phyloP scores from a whole-genome alignment of 2,113 vertebrate genomes.

The Sus scrofa region DNA sequence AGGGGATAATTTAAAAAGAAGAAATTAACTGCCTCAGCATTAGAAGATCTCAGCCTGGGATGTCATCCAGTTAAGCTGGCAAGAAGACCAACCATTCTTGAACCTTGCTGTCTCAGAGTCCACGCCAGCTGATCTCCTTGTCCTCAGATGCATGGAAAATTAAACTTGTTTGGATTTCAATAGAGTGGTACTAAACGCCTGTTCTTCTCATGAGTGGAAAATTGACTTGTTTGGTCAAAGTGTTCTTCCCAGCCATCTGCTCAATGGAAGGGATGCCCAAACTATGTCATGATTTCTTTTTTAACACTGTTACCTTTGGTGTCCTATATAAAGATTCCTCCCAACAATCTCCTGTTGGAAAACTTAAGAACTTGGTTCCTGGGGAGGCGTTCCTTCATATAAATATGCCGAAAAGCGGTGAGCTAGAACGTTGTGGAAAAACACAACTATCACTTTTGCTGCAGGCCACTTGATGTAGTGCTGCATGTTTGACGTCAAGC shows the following conservation, averaged over 20 bases:
- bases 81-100: background rate
- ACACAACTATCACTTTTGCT: background rate
- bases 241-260: background rate
- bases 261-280: background rate
- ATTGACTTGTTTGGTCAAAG: background rate
- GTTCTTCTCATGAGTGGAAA: background rate
- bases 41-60: background rate
- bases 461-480: background rate
- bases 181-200: background rate
- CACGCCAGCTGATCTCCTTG: background rate
- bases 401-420: background rate
- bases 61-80: background rate
- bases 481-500: background rate
- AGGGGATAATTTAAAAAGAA: background rate
- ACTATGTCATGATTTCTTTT: background rate
- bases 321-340: background rate
- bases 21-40: background rate
- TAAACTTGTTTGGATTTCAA: background rate
- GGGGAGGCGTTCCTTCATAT: background rate
- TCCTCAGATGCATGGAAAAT: background rate
- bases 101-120: background rate
- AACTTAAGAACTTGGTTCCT: background rate
- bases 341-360: background rate
- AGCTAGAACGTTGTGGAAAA: background rate
- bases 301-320: background rate